Percentiles rank a stretch among this genome's conserved stretches.
phyloP scores from a whole-genome alignment of 2,113 vertebrate species.

The Menidia beryllina region DNA sequence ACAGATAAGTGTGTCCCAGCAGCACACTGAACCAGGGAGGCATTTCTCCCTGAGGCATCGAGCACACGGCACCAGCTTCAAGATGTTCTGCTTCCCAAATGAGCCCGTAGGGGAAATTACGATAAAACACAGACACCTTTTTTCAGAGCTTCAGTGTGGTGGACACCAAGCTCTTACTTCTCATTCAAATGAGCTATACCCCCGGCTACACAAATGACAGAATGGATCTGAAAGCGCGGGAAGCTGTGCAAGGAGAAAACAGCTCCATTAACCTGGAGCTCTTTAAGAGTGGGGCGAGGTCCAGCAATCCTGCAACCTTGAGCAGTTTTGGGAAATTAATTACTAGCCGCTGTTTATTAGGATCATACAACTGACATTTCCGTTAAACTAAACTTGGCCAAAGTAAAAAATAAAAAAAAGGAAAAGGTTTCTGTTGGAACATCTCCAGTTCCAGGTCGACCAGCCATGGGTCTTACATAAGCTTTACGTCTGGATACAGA shows the following conservation, averaged over 20 bases:
- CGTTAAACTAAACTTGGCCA: not conserved
- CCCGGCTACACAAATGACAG: not conserved
- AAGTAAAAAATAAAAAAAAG: too few species aligned
- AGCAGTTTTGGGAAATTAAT: too few species aligned
- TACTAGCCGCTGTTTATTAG: too few species aligned
- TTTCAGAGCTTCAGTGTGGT: too few species aligned
- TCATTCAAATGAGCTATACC: too few species aligned
- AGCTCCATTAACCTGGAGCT: too few species aligned
- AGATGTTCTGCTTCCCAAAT: not conserved
- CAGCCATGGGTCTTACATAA: conserved; percentile 1
- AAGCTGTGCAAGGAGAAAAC: not conserved
- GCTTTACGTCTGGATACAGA: not conserved
- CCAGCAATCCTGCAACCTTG: not conserved
- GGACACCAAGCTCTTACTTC: too few species aligned
- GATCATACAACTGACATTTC: not conserved
- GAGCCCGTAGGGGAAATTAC: not conserved
- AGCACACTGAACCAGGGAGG: not conserved
- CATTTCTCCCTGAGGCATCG: not conserved
- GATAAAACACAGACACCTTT: not conserved
- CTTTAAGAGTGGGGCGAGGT: not conserved
- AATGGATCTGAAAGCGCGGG: too few species aligned
- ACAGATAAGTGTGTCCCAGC: not conserved
- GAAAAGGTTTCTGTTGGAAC: not conserved
- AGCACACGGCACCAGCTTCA: not conserved
- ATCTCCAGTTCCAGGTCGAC: not conserved